phyloP scores from a whole-genome alignment of 2,888 invertebrate species.

The Proisotoma minuta region DNA sequence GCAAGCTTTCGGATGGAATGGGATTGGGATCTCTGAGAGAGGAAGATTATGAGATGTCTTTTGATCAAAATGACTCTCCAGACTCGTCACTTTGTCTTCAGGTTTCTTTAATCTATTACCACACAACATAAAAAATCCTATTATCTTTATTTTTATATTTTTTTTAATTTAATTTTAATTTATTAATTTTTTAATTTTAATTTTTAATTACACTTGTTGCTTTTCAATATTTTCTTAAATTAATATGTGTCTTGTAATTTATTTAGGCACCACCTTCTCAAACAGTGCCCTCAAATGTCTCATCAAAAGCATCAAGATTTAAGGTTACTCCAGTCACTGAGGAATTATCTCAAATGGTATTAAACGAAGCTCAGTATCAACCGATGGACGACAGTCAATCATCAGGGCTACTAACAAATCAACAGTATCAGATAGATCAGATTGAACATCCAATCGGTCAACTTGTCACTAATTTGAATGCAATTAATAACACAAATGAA shows the following conservation, averaged over 20 bases:
- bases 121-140: conserved; percentile 21
- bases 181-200: neutral
- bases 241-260: neutral
- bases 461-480: conserved; percentile 12
- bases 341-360: conserved; percentile 10
- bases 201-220: neutral
- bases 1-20: conserved; percentile 40
- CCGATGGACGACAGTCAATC: conserved; percentile 8
- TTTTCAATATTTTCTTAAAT: neutral
- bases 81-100: conserved; percentile 37
- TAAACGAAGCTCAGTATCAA: neutral
- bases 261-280: no score
- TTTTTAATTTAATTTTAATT: neutral
- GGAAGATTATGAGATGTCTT: conserved; percentile 39
- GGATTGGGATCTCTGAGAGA: conserved; percentile 30
- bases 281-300: neutral
- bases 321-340: conserved; percentile 38
- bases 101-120: conserved; percentile 3
- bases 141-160: neutral
- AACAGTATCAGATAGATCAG: conserved; percentile 5
- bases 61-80: conserved; percentile 38
- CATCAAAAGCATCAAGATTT: conserved; percentile 23
- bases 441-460: conserved; percentile 10
- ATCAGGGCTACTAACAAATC: no score
- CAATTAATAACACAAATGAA: conserved; percentile 6